phyloP scores from a whole-genome alignment of 2,797 vertebrate species.

The Macroramphosus scolopax region DNA sequence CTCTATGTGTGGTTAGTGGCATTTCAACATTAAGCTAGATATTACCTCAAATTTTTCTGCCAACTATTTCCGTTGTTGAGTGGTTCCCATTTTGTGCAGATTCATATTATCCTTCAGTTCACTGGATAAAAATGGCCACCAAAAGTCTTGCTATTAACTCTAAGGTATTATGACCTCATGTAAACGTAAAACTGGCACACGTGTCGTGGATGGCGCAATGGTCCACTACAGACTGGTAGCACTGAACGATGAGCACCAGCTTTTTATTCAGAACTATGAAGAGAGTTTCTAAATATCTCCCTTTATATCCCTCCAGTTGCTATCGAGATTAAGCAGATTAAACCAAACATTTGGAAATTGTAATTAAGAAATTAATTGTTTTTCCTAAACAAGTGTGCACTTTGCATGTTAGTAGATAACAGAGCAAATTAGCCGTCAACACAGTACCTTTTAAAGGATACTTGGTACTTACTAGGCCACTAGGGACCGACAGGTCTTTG shows the following conservation, averaged over 20 bases:
- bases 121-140: slow-evolving; percentile 51
- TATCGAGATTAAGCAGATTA: slow-evolving; percentile 73
- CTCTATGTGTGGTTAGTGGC: slow-evolving; percentile 46
- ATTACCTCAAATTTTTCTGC: slow-evolving; percentile 63
- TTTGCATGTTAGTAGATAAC: slow-evolving; percentile 68
- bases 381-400: slow-evolving; percentile 63
- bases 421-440: slow-evolving; percentile 55
- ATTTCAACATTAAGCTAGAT: slow-evolving; percentile 55
- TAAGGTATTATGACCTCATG: slow-evolving; percentile 26
- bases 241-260: slow-evolving; percentile 6
- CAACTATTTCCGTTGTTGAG: slow-evolving; percentile 29
- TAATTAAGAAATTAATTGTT: slow-evolving; percentile 39
- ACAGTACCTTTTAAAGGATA: slow-evolving; percentile 46
- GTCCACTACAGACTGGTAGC: slow-evolving; percentile 15
- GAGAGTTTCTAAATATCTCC: slow-evolving; percentile 51
- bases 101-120: slow-evolving; percentile 54
- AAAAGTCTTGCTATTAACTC: slow-evolving; percentile 25
- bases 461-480: slow-evolving; percentile 52
- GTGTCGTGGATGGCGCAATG: slow-evolving; percentile 10
- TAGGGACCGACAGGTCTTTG: slow-evolving; percentile 52
- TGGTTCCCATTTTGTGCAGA: slow-evolving; percentile 40
- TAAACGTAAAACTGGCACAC: slow-evolving; percentile 32
- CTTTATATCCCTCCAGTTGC: slow-evolving; percentile 71
- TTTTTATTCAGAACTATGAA: slow-evolving; percentile 27
- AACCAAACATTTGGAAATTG: slow-evolving; percentile 73